A percentile compares a stretch with the other conserved stretches of the same genome.
Evolutionary conservation across 1,140 invertebrate genomes (phyloP).

Genomic region (Papilio machaon): DNA sequence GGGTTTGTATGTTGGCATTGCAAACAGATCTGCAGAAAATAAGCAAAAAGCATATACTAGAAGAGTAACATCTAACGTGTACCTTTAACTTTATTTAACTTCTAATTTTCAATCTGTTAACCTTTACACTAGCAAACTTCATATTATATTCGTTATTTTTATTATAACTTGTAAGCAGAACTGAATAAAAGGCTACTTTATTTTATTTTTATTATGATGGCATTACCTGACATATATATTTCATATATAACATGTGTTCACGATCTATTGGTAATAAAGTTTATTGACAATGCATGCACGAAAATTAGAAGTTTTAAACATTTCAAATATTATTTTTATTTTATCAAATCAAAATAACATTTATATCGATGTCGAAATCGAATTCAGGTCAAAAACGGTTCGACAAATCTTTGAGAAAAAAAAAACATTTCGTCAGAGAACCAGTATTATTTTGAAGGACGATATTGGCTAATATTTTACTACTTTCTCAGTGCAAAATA

Average conservation of each 20-base stretch:
- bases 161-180: slow-evolving; percentile 12
- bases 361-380: background rate
- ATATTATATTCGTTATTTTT: background rate
- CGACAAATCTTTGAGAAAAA: slow-evolving; percentile 5
- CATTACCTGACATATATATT: too few relatives aligned
- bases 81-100: too few relatives aligned
- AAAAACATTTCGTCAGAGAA: slow-evolving; percentile 27
- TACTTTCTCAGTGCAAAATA: background rate
- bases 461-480: slow-evolving; percentile 15
- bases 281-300: too few relatives aligned
- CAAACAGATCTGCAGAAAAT: background rate
- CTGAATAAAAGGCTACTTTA: too few relatives aligned
- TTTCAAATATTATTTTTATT: background rate
- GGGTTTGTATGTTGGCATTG: background rate
- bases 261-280: too few relatives aligned
- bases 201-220: too few relatives aligned
- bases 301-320: background rate
- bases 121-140: too few relatives aligned
- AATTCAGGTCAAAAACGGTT: slow-evolving; percentile 22
- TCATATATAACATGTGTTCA: background rate
- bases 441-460: slow-evolving; percentile 23
- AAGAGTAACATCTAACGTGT: too few relatives aligned
- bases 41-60: too few relatives aligned
- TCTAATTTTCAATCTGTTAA: too few relatives aligned
- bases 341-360: background rate